Evolutionary conservation across 2,888 invertebrate genomes (phyloP).

Genomic region (Galerucella nymphaeae): DNA sequence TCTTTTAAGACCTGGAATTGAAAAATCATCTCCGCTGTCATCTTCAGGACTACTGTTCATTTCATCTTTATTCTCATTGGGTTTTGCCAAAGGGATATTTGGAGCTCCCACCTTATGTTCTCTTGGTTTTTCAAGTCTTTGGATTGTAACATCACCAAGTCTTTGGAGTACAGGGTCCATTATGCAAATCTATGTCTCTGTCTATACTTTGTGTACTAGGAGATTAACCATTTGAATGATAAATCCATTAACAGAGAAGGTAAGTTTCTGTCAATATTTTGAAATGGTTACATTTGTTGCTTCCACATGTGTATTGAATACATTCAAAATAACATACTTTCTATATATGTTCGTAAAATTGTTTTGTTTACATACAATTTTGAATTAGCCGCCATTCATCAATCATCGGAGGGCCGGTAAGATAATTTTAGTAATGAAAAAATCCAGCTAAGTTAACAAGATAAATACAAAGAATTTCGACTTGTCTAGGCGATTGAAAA

Average conservation of each 20-base stretch:
- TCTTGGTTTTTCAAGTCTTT: constrained; percentile 64
- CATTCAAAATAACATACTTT: constrained; percentile 1
- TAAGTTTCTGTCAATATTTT: not conserved
- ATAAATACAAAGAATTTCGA: not conserved
- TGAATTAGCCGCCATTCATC: constrained; percentile 57
- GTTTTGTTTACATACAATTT: constrained; percentile 54
- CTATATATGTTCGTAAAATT: constrained; percentile 26
- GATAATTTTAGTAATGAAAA: constrained; percentile 32
- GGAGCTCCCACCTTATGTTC: constrained; percentile 52
- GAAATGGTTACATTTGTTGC: constrained; percentile 42
- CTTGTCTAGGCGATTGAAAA: constrained; percentile 1
- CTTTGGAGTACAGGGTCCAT: constrained; percentile 70
- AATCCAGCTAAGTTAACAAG: constrained; percentile 20
- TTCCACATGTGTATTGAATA: constrained; percentile 1
- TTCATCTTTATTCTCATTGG: constrained; percentile 50
- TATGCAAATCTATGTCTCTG: constrained; percentile 36
- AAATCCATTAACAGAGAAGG: not conserved
- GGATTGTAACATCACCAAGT: constrained; percentile 72
- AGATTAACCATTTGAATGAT: constrained; percentile 12
- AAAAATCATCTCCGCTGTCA: constrained; percentile 51
- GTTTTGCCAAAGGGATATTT: constrained; percentile 48
- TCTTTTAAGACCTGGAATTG: constrained; percentile 48
- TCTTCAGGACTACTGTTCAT: constrained; percentile 49
- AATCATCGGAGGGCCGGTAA: constrained; percentile 52
- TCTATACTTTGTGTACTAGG: constrained; percentile 3